phyloP scores from a whole-genome alignment of 2,888 invertebrate species.

The Embidobia sp. region DNA sequence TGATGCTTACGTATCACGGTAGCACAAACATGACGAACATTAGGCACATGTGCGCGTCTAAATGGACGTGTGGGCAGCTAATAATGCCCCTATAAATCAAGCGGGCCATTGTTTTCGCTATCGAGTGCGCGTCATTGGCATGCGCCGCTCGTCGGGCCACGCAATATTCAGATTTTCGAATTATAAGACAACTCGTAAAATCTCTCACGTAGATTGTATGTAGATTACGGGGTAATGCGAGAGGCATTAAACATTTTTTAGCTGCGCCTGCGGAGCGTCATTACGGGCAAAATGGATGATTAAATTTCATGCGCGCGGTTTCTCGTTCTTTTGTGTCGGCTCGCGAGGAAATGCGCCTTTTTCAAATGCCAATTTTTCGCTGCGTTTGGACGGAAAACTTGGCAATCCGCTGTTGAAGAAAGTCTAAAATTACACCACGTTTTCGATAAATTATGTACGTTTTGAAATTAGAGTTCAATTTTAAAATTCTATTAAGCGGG shows the following conservation, averaged over 20 bases:
- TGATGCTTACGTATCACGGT: constrained; percentile 62
- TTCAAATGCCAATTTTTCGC: too few relatives aligned
- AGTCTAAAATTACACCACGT: too few relatives aligned
- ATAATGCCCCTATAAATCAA: constrained; percentile 79
- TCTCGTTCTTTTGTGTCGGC: constrained; percentile 8
- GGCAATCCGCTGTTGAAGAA: too few relatives aligned
- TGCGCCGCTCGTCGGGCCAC: constrained; percentile 39
- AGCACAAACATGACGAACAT: constrained; percentile 60
- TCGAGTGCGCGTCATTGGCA: constrained; percentile 69
- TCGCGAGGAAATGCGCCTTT: too few relatives aligned
- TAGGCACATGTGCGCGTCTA: constrained; percentile 72
- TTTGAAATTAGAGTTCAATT: too few relatives aligned
- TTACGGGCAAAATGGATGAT: constrained; percentile 47
- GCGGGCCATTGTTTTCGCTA: constrained; percentile 75
- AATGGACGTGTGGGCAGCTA: constrained; percentile 73
- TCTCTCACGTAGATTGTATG: constrained; percentile 52
- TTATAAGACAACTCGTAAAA: constrained; percentile 50
- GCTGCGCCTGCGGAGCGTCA: constrained; percentile 16
- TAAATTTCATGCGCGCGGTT: constrained; percentile 36
- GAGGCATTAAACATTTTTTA: constrained; percentile 44
- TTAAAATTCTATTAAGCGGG: too few relatives aligned
- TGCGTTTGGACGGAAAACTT: too few relatives aligned
- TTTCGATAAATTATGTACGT: too few relatives aligned
- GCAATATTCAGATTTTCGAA: constrained; percentile 55
- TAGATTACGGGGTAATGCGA: constrained; percentile 47